Evolutionary conservation across 2,113 vertebrate genomes (phyloP).

Genomic region (Rattus norvegicus): GRCr8 NC_086020.1:173490501-173491000

Average conservation of each 20-base stretch:
- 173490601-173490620: neutral
- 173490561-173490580: neutral
- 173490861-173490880: neutral
- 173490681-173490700: neutral
- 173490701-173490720: neutral
- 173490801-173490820: neutral
- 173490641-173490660: neutral
- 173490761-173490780: neutral
- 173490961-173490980: neutral
- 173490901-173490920: neutral
- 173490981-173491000: neutral
- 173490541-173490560: neutral
- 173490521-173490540: neutral
- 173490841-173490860: neutral
- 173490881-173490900: neutral
- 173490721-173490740: neutral
- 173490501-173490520: neutral
- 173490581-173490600: neutral
- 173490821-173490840: neutral
- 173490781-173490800: neutral
- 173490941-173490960: neutral
- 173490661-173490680: neutral
- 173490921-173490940: neutral
- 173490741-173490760: neutral
- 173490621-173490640: neutral